Conservation (phyloP, 2,888 invertebrate species). For the Oligia strigilis region DNA sequence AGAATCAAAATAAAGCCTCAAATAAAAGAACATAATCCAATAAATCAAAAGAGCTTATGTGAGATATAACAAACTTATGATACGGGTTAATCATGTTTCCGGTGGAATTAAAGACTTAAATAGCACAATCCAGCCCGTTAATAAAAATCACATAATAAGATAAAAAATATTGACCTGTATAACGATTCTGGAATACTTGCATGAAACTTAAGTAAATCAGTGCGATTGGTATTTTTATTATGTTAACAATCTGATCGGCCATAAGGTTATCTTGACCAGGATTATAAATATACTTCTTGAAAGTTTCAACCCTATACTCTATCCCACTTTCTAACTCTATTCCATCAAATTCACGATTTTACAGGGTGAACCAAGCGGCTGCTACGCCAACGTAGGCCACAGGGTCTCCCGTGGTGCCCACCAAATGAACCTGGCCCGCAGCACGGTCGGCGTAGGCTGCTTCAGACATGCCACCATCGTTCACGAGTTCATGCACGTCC, state of each 20-base stretch:
- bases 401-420: conserved; percentile 83
- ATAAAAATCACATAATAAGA: conserved; percentile 33
- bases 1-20: conserved; percentile 7
- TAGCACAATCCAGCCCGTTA: background rate
- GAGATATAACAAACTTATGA: conserved; percentile 23
- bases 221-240: background rate
- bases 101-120: conserved; percentile 28
- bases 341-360: background rate
- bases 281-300: background rate
- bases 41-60: conserved; percentile 13
- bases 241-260: background rate
- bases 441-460: conserved; percentile 88
- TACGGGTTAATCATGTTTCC: conserved; percentile 11
- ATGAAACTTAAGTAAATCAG: background rate
- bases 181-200: background rate
- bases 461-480: conserved; percentile 92
- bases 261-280: background rate
- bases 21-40: conserved; percentile 11
- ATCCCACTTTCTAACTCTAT: background rate
- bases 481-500: conserved; percentile 93
- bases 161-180: background rate
- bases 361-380: conserved; percentile 80
- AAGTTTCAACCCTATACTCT: background rate
- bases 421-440: conserved; percentile 88
- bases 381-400: conserved; percentile 86